Conservation (phyloP, 2,113 vertebrate genomes). For the Crotalus viridis region DNA sequence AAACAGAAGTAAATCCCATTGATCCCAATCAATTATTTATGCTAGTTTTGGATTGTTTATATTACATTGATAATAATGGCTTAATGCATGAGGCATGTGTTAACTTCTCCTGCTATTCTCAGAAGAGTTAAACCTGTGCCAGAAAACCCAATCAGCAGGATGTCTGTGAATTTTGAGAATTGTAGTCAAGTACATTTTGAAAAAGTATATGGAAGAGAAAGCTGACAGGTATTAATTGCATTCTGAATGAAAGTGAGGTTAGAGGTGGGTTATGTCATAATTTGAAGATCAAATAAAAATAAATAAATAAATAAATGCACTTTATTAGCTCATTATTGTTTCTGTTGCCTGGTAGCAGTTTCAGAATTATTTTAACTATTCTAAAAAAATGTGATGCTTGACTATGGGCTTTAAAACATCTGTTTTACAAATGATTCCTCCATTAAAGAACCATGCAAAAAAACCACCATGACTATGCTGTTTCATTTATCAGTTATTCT, state of each 20-base stretch:
- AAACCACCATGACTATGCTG: background rate
- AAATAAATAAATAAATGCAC: background rate
- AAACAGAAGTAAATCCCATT: background rate
- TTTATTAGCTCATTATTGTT: background rate
- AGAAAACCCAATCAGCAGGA: background rate
- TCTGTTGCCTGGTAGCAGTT: background rate
- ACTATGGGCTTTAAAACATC: background rate
- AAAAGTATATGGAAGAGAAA: background rate
- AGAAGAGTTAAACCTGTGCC: background rate
- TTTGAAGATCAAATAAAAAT: background rate
- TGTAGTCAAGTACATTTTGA: background rate
- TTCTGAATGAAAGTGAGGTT: background rate
- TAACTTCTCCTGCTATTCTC: background rate
- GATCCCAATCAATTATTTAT: background rate
- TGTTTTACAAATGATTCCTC: background rate
- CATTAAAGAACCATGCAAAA: background rate
- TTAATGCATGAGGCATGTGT: background rate
- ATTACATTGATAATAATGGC: background rate
- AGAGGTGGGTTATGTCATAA: background rate
- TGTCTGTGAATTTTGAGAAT: background rate
- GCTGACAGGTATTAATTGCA: background rate
- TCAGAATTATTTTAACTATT: background rate
- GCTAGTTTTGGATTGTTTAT: background rate
- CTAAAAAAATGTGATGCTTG: background rate
- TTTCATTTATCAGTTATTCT: background rate